Evolutionary conservation across 2,113 vertebrate species (phyloP), one percentile per base, ranked within the genome.

Genomic region (Pipra filicauda): DNA sequence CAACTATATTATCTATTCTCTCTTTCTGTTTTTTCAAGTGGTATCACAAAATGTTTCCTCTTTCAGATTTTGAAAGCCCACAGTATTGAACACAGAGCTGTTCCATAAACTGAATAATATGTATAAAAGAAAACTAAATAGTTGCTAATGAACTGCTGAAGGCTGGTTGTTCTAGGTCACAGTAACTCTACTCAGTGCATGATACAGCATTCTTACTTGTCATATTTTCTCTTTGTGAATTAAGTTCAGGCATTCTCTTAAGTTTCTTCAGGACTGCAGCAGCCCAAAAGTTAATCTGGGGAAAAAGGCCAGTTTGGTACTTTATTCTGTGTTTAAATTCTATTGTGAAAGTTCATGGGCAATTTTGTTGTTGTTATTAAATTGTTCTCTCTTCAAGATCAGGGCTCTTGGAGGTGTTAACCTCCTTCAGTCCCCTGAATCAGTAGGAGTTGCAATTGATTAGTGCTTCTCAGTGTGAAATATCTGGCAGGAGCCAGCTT

Each of bases 61-160:
- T 91, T 71, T 59, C 9, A 49, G 17, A 37, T 93, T 96, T 35
- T 82, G 70, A 75, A 88, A 65, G 8, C 30, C 31, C 11, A 21
- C 16, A 30, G 13, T 66, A 58, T 13, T 77, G 55, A 91, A 48
- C 2, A 51, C 19, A 64, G 39, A 77, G 22, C 12, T 92, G 31
- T 72, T 79, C 27, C 16, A 20, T 62, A 77, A 92, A 55, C 33
- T 39, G n/a, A 81, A 46, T 11, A 79, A 13, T 62, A 43, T 41
- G 11, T 39, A 23, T 49, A 77, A 91, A 97, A 88, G 78, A 96
- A 94, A 93, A 85, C 64, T 62, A 66, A 85, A 31, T 49, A 82
- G 71, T 51, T 95, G 74, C 88, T 96, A 91, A 83, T 75, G 91
- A 97, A 78, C 72, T 94, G 83, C 78, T 94, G 91, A 95, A 51